Evolutionary conservation across 2,797 vertebrate genomes (phyloP), one percentile per base, ranked within the genome.

Genomic region (Simalia tracyae): DNA sequence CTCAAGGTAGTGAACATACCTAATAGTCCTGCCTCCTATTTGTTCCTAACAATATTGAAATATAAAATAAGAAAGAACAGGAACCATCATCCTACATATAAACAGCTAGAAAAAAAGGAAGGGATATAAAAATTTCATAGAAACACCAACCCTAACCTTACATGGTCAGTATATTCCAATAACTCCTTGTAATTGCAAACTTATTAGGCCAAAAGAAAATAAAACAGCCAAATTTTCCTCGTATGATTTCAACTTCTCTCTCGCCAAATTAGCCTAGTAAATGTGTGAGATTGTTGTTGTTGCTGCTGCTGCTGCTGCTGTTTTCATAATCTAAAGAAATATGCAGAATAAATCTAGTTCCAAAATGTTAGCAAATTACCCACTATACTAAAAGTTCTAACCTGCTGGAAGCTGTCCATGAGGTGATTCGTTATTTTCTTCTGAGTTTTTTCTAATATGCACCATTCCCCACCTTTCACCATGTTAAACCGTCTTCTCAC

Each of bases 401-500:
- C 98, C 98, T 97, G 97, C 94, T 97, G 96, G 97, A 97, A 97
- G 93, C 97, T 95, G 98, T 98, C 98, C 98, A 98, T 98, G 97
- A 92, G 96, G 91, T 88, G 96, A 95, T 94, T 50, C 0, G 94
- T 94, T 94, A 92, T 96, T 96, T 96, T 95, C 93, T 76, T 94
- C 90, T 90, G 94, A 95, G 93, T 94, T 96, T 94, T 96, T 97
- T 96, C 96, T 95, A 97, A 96, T 97, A 95, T 94, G 90, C 95
- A 95, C 95, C 0, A 94, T 94, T 96, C 95, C 95, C 95, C 94
- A 96, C 95, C 97, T 97, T 96, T 97, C 88, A 93, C 85, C 81
- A 97, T 96, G 98, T 98, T 98, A 98, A 98, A 98, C 98, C 98
- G 98, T 96, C 97, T 98, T 96, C 96, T 97, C 97, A 97, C 96